Evolutionary conservation across 2,888 invertebrate genomes (phyloP).

Genomic region (Caenorhabditis sp.): DNA sequence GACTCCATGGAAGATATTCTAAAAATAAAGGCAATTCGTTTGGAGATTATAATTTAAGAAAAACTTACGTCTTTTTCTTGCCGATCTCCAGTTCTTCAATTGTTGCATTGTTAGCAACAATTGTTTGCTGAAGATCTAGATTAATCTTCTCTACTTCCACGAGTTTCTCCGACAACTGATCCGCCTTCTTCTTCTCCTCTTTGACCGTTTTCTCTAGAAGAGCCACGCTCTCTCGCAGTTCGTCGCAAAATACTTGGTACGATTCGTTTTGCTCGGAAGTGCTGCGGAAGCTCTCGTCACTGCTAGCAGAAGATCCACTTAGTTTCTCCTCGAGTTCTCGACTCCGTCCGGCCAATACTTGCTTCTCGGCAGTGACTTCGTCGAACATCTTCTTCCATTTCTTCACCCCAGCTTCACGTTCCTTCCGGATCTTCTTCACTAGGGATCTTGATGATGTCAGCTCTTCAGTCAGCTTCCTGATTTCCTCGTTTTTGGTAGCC

Average conservation of each 20-base stretch:
- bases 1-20: not conserved
- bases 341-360: not conserved
- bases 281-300: constrained; percentile 4
- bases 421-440: constrained; percentile 4
- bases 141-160: too few relatives aligned
- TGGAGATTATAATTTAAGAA: not conserved
- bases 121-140: too few relatives aligned
- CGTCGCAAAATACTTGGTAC: not conserved
- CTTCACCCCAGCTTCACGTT: not conserved
- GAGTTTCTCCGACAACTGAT: too few relatives aligned
- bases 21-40: not conserved
- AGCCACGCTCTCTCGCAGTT: not conserved
- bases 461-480: constrained; percentile 6
- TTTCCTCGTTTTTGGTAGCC: too few relatives aligned
- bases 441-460: not conserved
- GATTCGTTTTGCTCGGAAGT: not conserved
- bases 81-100: not conserved
- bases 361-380: not conserved
- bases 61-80: constrained; percentile 6
- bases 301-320: not conserved
- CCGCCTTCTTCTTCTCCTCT: too few relatives aligned
- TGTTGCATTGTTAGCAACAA: too few relatives aligned
- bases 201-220: not conserved
- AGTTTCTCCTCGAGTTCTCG: not conserved
- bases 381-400: not conserved